phyloP scores from a whole-genome alignment of 2,888 invertebrate genomes.

The Tridacna gigas region DNA sequence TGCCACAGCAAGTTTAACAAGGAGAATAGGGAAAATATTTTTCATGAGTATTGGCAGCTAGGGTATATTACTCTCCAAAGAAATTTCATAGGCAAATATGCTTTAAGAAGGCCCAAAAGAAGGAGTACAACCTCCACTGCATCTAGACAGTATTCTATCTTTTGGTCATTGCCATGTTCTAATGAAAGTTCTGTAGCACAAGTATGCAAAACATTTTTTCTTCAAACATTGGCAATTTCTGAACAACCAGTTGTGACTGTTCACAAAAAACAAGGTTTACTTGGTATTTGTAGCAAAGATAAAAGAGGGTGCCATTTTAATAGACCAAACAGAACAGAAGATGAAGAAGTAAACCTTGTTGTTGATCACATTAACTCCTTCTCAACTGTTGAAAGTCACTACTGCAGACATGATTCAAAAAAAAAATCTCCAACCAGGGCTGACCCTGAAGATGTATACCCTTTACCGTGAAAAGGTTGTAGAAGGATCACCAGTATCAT shows the following conservation, averaged over 20 bases:
- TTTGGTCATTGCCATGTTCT: no score
- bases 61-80: conserved; percentile 18
- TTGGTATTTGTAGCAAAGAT: background rate
- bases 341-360: conserved; percentile 13
- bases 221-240: conserved; percentile 1
- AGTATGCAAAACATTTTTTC: conserved; percentile 16
- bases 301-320: conserved; percentile 21
- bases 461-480: conserved; percentile 19
- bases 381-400: conserved; percentile 28
- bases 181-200: background rate
- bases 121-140: background rate
- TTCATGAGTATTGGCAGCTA: conserved; percentile 13
- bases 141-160: no score
- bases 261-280: conserved; percentile 3
- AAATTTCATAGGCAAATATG: background rate
- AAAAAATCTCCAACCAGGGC: conserved; percentile 25
- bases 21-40: no score
- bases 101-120: background rate
- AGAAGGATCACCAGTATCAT: background rate
- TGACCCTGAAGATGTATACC: conserved; percentile 28
- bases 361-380: conserved; percentile 32
- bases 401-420: conserved; percentile 33
- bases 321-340: conserved; percentile 7
- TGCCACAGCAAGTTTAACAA: no score
- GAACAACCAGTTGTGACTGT: conserved; percentile 6